Percentiles rank a stretch among this genome's conserved stretches.
phyloP scores from a whole-genome alignment of 2,888 invertebrate species.

The Ornithoptera alexandrae region DNA sequence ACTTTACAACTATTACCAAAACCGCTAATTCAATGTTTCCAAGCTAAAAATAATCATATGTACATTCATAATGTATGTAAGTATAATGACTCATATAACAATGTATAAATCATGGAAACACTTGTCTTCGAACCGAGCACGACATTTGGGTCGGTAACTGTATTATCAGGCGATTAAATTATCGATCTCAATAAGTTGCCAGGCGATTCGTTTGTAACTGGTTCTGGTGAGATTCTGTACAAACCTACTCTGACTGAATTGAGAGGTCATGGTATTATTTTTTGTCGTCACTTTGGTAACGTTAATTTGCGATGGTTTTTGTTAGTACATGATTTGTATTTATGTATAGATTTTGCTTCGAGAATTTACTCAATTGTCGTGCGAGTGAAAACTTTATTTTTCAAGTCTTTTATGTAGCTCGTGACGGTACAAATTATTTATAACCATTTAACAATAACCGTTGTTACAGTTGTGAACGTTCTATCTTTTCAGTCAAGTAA shows the following conservation, averaged over 20 bases:
- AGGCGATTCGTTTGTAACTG: slow-evolving; percentile 43
- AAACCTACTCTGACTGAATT: slow-evolving; percentile 39
- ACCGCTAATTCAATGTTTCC: too few relatives aligned
- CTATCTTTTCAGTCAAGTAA: background rate
- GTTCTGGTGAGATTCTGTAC: slow-evolving; percentile 39
- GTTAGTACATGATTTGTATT: slow-evolving; percentile 58
- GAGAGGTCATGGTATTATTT: slow-evolving; percentile 68
- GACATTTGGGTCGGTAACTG: slow-evolving; percentile 64
- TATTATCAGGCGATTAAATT: slow-evolving; percentile 53
- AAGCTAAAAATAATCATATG: too few relatives aligned
- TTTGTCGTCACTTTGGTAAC: slow-evolving; percentile 56
- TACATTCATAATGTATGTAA: background rate
- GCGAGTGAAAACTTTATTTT: background rate
- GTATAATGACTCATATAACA: background rate
- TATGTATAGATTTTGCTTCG: slow-evolving; percentile 41
- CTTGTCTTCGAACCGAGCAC: slow-evolving; percentile 39
- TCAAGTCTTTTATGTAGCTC: background rate
- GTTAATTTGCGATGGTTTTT: slow-evolving; percentile 63
- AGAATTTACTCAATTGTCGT: slow-evolving; percentile 34
- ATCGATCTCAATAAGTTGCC: slow-evolving; percentile 52
- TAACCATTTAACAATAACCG: background rate
- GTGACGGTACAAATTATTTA: background rate
- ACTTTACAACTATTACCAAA: too few relatives aligned
- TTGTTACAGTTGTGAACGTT: background rate
- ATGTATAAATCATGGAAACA: background rate